Conservation (phyloP, 2,113 vertebrate genomes). For the Dunckerocampus dactyliophorus region DNA sequence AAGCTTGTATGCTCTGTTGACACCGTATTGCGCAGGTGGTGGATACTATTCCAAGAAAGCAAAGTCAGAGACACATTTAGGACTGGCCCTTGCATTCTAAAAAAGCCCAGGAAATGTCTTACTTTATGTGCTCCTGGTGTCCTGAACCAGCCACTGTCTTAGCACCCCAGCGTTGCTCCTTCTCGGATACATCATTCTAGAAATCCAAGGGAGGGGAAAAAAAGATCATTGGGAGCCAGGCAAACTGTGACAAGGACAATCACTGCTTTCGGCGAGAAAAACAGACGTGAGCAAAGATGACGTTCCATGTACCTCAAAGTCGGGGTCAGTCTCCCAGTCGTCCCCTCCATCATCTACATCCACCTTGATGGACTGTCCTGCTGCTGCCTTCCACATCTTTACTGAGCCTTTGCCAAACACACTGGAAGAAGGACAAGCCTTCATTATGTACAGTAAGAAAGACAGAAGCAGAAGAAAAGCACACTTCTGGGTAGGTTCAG, state of each 20-base stretch:
- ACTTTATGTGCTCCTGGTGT: slow-evolving; percentile 97
- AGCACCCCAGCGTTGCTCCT: slow-evolving; percentile 96
- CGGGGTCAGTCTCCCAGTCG: slow-evolving; percentile 97
- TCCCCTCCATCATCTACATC: slow-evolving; percentile 76
- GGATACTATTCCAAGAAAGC: slow-evolving; percentile 72
- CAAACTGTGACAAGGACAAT: background rate
- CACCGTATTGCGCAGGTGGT: slow-evolving; percentile 85
- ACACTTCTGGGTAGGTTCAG: background rate
- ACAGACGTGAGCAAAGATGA: background rate
- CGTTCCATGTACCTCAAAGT: slow-evolving; percentile 83
- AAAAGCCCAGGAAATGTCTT: slow-evolving; percentile 36
- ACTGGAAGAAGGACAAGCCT: slow-evolving; percentile 4
- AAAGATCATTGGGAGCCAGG: background rate
- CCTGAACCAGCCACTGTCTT: slow-evolving; percentile 92
- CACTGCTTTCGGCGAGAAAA: background rate
- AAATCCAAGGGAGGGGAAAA: slow-evolving; percentile 9
- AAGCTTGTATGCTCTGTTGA: slow-evolving; percentile 85
- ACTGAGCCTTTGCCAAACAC: slow-evolving; percentile 10
- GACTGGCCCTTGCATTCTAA: background rate
- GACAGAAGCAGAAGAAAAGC: background rate
- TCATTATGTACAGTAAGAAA: background rate
- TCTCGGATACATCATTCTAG: slow-evolving; percentile 93
- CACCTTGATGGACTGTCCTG: slow-evolving; percentile 78
- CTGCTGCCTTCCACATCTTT: slow-evolving; percentile 94
- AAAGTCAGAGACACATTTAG: background rate